Percentiles rank a stretch among this genome's conserved stretches.
phyloP scores from a whole-genome alignment of 2,888 invertebrate species.

The Lomographa bimaculata region DNA sequence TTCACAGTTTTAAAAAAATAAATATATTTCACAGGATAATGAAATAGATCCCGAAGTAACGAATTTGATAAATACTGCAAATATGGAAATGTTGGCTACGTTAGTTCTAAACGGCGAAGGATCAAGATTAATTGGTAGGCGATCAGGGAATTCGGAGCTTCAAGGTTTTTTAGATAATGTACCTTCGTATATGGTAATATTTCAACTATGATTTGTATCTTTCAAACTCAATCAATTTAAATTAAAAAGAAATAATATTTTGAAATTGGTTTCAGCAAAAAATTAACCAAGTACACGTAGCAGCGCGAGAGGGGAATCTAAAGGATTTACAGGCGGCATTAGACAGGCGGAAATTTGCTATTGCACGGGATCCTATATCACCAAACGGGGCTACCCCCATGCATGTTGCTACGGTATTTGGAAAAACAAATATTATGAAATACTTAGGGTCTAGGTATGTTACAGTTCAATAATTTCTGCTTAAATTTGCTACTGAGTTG shows the following conservation, averaged over 20 bases:
- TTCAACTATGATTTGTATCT: too few relatives aligned
- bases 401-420: conserved; percentile 93
- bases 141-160: conserved; percentile 89
- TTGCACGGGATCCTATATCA: conserved; percentile 93
- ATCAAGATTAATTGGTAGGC: conserved; percentile 87
- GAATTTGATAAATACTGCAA: conserved; percentile 87
- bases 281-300: conserved; percentile 94
- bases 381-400: conserved; percentile 93
- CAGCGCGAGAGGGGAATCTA: conserved; percentile 92
- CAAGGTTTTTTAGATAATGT: conserved; percentile 95
- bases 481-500: too few relatives aligned
- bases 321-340: conserved; percentile 92
- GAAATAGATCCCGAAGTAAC: conserved; percentile 86
- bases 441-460: conserved; percentile 81
- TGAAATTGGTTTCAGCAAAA: conserved; percentile 85
- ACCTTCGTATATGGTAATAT: conserved; percentile 94
- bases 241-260: too few relatives aligned
- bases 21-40: conserved; percentile 59
- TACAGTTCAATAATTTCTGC: not conserved
- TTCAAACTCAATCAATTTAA: too few relatives aligned
- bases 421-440: conserved; percentile 90
- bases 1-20: conserved; percentile 5
- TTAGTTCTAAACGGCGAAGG: conserved; percentile 96
- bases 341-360: conserved; percentile 95
- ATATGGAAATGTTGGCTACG: conserved; percentile 95